Evolutionary conservation across 2,113 vertebrate genomes (phyloP).

Genomic region (Nothobranchius furzeri): DNA sequence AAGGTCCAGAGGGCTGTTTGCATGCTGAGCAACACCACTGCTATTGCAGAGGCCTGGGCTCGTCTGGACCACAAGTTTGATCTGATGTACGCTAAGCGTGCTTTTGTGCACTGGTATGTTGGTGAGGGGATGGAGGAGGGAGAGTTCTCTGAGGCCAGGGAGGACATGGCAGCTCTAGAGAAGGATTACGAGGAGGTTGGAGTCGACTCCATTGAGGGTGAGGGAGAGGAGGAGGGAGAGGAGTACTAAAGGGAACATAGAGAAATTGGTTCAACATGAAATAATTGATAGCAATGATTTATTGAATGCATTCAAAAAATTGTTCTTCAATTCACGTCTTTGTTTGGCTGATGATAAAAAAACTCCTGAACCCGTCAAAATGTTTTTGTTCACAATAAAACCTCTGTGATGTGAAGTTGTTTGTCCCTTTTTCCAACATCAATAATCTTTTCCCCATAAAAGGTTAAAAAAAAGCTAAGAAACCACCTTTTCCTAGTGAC

Average conservation of each 20-base stretch:
- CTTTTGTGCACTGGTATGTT: slow-evolving; percentile 87
- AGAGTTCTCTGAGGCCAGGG: slow-evolving; percentile 83
- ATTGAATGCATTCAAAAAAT: slow-evolving; percentile 42
- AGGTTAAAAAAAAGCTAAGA: no score
- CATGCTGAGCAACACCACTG: slow-evolving; percentile 84
- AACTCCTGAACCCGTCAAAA: background rate
- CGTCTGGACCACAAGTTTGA: slow-evolving; percentile 85
- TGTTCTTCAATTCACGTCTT: background rate
- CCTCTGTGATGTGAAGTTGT: slow-evolving; percentile 12
- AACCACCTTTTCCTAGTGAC: no score
- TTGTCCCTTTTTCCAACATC: background rate
- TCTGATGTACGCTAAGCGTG: slow-evolving; percentile 83
- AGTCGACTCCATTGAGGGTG: slow-evolving; percentile 86
- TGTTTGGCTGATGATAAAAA: slow-evolving; percentile 29
- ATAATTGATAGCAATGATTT: slow-evolving; percentile 1
- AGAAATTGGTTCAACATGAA: slow-evolving; percentile 7
- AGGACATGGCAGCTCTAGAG: slow-evolving; percentile 78
- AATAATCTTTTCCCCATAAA: no score
- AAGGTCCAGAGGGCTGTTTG: slow-evolving; percentile 84
- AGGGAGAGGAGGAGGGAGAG: slow-evolving; percentile 88
- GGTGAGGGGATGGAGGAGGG: slow-evolving; percentile 87
- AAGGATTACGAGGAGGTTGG: slow-evolving; percentile 76
- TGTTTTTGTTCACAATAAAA: slow-evolving; percentile 48
- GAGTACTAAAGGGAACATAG: slow-evolving; percentile 50
- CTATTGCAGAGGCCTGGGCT: slow-evolving; percentile 85